Percentiles rank a stretch among this genome's conserved stretches.
Conservation (phyloP, 1,140 invertebrate species). For the Drosophila melanogaster region DNA sequence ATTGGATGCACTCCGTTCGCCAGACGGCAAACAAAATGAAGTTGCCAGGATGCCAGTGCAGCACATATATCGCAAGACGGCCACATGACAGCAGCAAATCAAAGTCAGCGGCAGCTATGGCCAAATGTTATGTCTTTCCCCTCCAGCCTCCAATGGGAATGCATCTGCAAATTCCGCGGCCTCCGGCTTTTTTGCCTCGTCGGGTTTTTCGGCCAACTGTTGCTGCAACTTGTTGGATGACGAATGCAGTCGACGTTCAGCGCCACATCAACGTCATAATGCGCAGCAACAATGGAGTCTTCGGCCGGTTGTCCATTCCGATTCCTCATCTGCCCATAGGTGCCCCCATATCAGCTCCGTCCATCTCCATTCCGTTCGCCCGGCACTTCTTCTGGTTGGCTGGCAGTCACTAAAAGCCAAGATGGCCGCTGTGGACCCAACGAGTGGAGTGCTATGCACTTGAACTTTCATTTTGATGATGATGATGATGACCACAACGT, state of each 20-base stretch:
- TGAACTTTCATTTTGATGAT: slow-evolving; percentile 64
- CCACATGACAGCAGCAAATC: slow-evolving; percentile 47
- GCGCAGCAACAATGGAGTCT: slow-evolving; percentile 40
- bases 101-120: slow-evolving; percentile 28
- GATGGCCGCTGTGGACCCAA: slow-evolving; percentile 67
- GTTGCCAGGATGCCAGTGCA: slow-evolving; percentile 59
- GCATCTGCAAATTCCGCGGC: slow-evolving; percentile 33
- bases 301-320: slow-evolving; percentile 29
- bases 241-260: slow-evolving; percentile 48
- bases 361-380: slow-evolving; percentile 31
- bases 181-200: slow-evolving; percentile 11
- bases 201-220: slow-evolving; percentile 65
- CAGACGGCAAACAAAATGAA: slow-evolving; percentile 73
- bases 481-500: slow-evolving; percentile 39
- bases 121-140: slow-evolving; percentile 17
- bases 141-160: slow-evolving; percentile 47
- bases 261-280: slow-evolving; percentile 74
- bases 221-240: slow-evolving; percentile 77
- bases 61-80: slow-evolving; percentile 9
- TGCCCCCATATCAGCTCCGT: slow-evolving; percentile 34
- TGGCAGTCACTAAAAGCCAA: slow-evolving; percentile 57
- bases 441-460: slow-evolving; percentile 45
- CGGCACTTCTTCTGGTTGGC: slow-evolving; percentile 67
- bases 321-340: slow-evolving; percentile 35
- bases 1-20: slow-evolving; percentile 40